Evolutionary conservation across 2,888 invertebrate species (phyloP).

Genomic region (Lasioglossum calceatum): DNA sequence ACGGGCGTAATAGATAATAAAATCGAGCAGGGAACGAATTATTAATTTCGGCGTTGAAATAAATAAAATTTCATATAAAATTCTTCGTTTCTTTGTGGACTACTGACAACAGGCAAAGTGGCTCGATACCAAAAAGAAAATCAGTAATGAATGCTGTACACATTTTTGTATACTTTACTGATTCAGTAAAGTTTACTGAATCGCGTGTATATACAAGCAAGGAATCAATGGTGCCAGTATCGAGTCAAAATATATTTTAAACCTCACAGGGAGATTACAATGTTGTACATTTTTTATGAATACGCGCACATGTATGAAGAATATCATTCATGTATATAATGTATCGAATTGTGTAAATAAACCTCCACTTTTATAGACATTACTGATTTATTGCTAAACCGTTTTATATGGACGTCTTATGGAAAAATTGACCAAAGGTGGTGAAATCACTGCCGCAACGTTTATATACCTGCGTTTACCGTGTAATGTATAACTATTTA

Average conservation of each 20-base stretch:
- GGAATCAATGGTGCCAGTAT: neutral
- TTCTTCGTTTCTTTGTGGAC: neutral
- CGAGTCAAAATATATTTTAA: slow-evolving; percentile 11
- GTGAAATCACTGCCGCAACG: neutral
- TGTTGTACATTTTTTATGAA: slow-evolving; percentile 38
- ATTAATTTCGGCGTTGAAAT: neutral
- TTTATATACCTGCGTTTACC: no score
- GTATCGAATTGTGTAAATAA: slow-evolving; percentile 51
- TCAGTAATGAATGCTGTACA: neutral
- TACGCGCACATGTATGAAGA: neutral
- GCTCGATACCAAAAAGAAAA: neutral
- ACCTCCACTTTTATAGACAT: slow-evolving; percentile 45
- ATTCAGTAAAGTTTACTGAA: neutral
- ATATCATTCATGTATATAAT: slow-evolving; percentile 33
- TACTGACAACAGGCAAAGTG: neutral
- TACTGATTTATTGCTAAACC: neutral
- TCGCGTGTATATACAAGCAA: neutral
- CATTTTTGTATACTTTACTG: neutral
- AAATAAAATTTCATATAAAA: neutral
- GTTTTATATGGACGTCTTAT: neutral
- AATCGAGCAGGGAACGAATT: neutral
- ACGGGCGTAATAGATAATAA: neutral
- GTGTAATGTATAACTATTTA: no score
- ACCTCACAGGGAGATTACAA: slow-evolving; percentile 16
- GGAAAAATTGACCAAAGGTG: neutral